Evolutionary conservation across 2,888 invertebrate species (phyloP), one percentile per base, ranked within the genome.

Genomic region (Chrysodeixis includens): DNA sequence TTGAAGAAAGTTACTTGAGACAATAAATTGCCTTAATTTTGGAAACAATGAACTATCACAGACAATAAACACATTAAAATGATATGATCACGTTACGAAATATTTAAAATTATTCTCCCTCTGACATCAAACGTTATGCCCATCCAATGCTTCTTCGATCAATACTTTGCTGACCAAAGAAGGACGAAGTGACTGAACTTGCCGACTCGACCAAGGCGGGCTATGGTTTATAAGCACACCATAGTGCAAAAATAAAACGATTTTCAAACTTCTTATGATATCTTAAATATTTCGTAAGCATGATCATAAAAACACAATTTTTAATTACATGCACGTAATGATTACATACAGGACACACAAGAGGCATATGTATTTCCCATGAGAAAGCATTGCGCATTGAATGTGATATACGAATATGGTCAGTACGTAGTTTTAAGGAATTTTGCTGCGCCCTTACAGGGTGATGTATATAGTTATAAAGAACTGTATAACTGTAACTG

Each of bases 291-390:
- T 46, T 18, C 20, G 46, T 46, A 46, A 2, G 1, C 18, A 3
- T 46, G 46, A 46, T 46, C 46, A 46, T 46, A 18, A 46, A 14
- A 14, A 22, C 3, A 18, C 22, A 6, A 14, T 26, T 18, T 64
- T 26, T 57, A 57, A 60, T 71, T 12, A n/a, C 71, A 66, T 74
- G 73, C 73, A 65, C 53, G 53, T 70, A 56, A 62, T 44, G 26
- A 52, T 52, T 12, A 51, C 97, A 1, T 98, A 97, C 69, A 56
- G 58, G 60, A 40, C 40, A 40, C 18, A 46, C 64, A 74, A 63
- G 26, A 74, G 69, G 71, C 30, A 72, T 32, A 56, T 44, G 35
- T 51, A 55, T 52, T 49, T 66, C 56, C 73, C 62, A 52, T 71
- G 73, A 66, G 10, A 52, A 56, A 53, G 59, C 46, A 26, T 62